Evolutionary conservation across 2,113 vertebrate species (phyloP), one percentile per base, ranked within the genome.

Genomic region (Malaclemys terrapin): DNA sequence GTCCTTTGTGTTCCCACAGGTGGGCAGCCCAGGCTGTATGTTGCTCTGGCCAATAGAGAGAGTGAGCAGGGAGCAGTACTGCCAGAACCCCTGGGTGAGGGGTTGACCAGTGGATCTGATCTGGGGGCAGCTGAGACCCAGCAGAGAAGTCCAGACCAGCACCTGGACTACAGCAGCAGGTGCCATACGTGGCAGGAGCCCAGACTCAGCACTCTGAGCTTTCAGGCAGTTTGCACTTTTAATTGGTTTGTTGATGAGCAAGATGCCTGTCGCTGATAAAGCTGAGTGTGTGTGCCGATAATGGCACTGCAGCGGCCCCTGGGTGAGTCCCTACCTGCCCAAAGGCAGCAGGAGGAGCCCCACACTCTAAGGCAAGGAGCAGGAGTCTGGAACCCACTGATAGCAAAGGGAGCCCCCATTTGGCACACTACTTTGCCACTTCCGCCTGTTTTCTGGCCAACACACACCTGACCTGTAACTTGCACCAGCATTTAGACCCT

Each of bases 61-160:
- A 35, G 0, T 0, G 56, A 38, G 5, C 0, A 0, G 47, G 53
- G 76, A 89, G 50, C 50, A 78, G 1, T 87, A 69, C 59, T 47
- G 13, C 35, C 31, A 14, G 29, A 7, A 47, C 27, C 24, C 29
- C 75, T 14, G 62, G 78, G 1, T 2, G 12, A 92, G 50, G 6
- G 9, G 6, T 56, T 24, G 35, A 29, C 88, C 53, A 49, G 1
- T 7, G 59, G 25, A 83, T 12, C 3, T 90, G 81, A 53, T 10
- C 9, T 35, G 8, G 22, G 9, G 29, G 3, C 27, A 50, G 42
- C 75, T 78, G 75, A 27, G 72, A 76, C 72, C 38, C 12, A 13
- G 38, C 38, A 13, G 22, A 45, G 75, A 78, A 47, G 42, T 13
- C 75, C 75, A 45, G 72, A 24, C 72, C 72, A 78, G 22, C 42